These are phyloP conservation scores for Telmatochromis sp. DNA, from an alignment of 2,113 vertebrate species.

Conservation along the genomic window DNA sequence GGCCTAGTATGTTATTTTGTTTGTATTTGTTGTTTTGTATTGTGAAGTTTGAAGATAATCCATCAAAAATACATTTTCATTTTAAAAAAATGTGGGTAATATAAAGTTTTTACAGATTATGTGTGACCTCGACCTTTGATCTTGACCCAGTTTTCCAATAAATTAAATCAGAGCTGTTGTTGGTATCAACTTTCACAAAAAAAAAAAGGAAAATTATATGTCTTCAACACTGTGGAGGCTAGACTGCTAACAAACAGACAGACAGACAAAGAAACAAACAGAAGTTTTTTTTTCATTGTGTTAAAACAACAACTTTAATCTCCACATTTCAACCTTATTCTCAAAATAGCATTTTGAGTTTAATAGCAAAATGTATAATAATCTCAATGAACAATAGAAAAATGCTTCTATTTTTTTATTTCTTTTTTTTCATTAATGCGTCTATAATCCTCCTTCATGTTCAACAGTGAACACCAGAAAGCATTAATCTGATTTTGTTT, in stretches of 20 bases:
- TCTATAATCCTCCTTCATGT: not conserved
- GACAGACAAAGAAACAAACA: not conserved
- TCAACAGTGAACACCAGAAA: not conserved
- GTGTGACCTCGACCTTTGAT: not conserved
- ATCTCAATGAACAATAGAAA: not conserved
- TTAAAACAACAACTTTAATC: not conserved
- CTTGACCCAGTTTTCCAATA: not conserved
- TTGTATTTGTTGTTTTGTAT: not conserved
- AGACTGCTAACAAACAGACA: not conserved
- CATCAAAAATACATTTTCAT: not conserved
- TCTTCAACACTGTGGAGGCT: not conserved
- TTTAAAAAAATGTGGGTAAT: not conserved
- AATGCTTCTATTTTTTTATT: not conserved
- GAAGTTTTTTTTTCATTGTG: not conserved
- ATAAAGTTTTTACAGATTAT: not conserved
- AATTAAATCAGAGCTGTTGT: not conserved
- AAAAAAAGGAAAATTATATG: not conserved
- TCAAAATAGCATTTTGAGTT: not conserved
- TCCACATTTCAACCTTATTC: not conserved
- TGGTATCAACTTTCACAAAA: not conserved
- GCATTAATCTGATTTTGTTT: not conserved
- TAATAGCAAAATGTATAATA: not conserved
- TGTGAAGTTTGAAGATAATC: not conserved
- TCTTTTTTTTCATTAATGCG: not conserved
- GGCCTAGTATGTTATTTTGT: not conserved